Evolutionary conservation across 2,888 invertebrate genomes (phyloP).

Genomic region (Nomada fabriciana): DNA sequence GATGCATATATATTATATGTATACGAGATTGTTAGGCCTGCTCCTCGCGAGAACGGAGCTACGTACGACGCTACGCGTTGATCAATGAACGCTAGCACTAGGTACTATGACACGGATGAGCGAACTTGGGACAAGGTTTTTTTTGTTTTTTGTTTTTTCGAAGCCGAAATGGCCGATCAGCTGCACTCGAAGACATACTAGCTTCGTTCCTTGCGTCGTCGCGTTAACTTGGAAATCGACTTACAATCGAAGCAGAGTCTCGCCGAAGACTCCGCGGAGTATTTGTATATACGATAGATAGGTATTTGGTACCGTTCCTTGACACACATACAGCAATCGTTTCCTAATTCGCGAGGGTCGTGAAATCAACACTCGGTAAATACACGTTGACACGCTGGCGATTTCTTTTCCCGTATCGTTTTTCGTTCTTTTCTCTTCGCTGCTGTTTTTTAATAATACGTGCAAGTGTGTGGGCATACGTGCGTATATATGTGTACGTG

Average conservation of each 20-base stretch:
- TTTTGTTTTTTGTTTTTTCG: too few species aligned
- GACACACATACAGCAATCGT: constrained; percentile 28
- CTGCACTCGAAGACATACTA: not conserved
- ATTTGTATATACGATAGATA: constrained; percentile 57
- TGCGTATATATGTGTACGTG: not conserved
- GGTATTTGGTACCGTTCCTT: constrained; percentile 55
- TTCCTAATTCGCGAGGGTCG: constrained; percentile 55
- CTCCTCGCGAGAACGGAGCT: constrained; percentile 22
- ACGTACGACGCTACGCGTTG: constrained; percentile 34
- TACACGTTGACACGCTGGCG: constrained; percentile 3
- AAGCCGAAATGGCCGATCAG: not conserved
- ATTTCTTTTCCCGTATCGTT: not conserved
- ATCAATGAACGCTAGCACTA: constrained; percentile 11
- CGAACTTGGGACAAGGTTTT: too few species aligned
- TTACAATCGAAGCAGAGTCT: constrained; percentile 21
- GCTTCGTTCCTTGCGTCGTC: not conserved
- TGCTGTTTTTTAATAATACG: constrained; percentile 11
- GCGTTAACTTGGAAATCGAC: not conserved
- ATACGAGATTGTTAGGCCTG: constrained; percentile 57
- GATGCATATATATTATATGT: not conserved
- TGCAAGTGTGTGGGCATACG: not conserved
- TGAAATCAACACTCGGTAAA: constrained; percentile 39
- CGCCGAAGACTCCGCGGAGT: constrained; percentile 31
- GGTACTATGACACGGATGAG: constrained; percentile 12
- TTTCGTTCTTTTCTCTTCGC: not conserved